A percentile compares a stretch with the other conserved stretches of the same genome.
Evolutionary conservation across 2,888 invertebrate species (phyloP).

Genomic region (Fragum fragum): DNA sequence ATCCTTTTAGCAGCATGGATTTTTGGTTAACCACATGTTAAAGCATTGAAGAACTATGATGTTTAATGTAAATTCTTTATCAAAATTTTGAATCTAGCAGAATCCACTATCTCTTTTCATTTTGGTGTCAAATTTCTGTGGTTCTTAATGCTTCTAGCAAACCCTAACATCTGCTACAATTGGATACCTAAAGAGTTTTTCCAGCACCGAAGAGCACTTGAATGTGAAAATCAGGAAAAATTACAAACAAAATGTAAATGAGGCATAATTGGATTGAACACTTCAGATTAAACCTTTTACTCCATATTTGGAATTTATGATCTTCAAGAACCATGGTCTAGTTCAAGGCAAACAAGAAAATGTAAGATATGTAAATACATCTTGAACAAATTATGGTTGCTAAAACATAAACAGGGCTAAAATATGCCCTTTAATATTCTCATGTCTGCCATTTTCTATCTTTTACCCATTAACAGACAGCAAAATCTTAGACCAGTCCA

Average conservation of each 20-base stretch:
- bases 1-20: constrained; percentile 3
- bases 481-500: too few relatives aligned
- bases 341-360: too few relatives aligned
- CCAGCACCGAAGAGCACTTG: constrained; percentile 10
- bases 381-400: too few relatives aligned
- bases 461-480: too few relatives aligned
- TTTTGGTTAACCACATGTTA: constrained; percentile 30
- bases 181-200: constrained; percentile 1
- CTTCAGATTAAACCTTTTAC: background rate
- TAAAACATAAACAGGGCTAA: too few relatives aligned
- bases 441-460: too few relatives aligned
- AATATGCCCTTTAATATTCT: too few relatives aligned
- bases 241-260: constrained; percentile 12
- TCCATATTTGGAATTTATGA: too few relatives aligned
- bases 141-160: constrained; percentile 16
- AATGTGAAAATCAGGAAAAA: constrained; percentile 15
- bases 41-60: constrained; percentile 10
- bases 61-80: constrained; percentile 26
- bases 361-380: too few relatives aligned
- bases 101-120: constrained; percentile 15
- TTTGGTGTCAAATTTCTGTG: constrained; percentile 14
- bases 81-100: constrained; percentile 19
- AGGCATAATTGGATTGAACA: background rate
- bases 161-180: constrained; percentile 11
- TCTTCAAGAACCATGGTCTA: too few relatives aligned